A percentile compares a stretch with the other conserved stretches of the same genome.
Evolutionary conservation across 2,797 vertebrate species (phyloP).

Genomic region (Limosa lapponica): DNA sequence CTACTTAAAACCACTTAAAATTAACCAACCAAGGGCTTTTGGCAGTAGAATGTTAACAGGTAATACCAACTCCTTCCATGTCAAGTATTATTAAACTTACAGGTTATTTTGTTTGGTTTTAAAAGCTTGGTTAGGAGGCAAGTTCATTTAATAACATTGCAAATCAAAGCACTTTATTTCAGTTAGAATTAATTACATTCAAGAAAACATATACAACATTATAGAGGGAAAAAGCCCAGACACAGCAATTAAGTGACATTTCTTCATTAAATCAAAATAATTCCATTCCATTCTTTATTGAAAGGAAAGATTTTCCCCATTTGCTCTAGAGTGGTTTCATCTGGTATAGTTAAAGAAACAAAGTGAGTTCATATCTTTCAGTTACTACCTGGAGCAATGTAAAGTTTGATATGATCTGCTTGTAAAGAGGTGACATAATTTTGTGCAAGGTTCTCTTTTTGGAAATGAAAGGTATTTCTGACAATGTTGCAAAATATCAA

Average conservation of each 20-base stretch:
- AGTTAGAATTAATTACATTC: neutral
- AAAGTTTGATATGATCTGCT: neutral
- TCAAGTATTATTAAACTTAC: neutral
- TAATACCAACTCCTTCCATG: neutral
- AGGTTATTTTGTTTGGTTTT: neutral
- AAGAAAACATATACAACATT: neutral
- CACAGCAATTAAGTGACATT: neutral
- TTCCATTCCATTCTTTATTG: neutral
- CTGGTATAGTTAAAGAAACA: neutral
- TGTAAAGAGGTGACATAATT: neutral
- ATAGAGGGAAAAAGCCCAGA: neutral
- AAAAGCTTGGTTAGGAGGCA: neutral
- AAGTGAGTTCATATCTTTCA: neutral
- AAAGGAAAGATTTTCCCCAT: neutral
- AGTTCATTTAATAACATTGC: slow-evolving; percentile 6
- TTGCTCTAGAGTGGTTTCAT: neutral
- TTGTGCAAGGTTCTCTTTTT: neutral
- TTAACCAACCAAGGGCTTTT: neutral
- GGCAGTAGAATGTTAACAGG: neutral
- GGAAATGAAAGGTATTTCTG: neutral
- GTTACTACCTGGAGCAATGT: neutral
- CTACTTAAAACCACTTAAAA: neutral
- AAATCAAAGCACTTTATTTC: slow-evolving; percentile 10
- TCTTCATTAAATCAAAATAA: slow-evolving; percentile 5
- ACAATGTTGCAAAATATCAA: neutral